These are phyloP conservation scores for Antrozous pallidus DNA, from an alignment of 2,797 vertebrate species.

Conservation along the genomic window DNA sequence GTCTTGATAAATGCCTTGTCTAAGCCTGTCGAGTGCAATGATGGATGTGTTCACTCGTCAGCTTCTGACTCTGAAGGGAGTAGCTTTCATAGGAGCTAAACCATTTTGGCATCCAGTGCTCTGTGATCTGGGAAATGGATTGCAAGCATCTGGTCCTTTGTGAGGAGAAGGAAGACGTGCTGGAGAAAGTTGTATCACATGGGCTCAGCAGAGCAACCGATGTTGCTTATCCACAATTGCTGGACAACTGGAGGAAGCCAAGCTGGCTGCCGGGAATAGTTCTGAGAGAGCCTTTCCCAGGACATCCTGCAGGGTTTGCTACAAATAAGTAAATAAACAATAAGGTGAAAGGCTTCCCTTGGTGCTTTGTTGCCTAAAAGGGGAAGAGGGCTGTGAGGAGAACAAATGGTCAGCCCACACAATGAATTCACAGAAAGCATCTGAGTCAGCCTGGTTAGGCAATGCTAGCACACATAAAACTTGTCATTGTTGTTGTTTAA, in stretches of 20 bases:
- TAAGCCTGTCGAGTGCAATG: background rate
- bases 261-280: background rate
- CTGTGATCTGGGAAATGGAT: background rate
- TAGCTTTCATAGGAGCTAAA: constrained; percentile 5
- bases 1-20: constrained; percentile 6
- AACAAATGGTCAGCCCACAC: background rate
- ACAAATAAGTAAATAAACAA: background rate
- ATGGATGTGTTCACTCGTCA: background rate
- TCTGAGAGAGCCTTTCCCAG: background rate
- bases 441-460: background rate
- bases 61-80: background rate
- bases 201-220: background rate
- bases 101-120: constrained; percentile 3
- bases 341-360: background rate
- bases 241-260: background rate
- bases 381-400: background rate
- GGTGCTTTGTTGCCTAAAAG: background rate
- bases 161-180: background rate
- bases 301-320: background rate
- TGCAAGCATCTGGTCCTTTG: background rate
- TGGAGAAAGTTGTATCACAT: background rate
- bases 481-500: background rate
- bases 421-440: background rate
- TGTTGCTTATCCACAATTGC: background rate
- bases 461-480: background rate